Conservation (phyloP, 2,888 invertebrate species). For the Neoaliturus tenellus region DNA sequence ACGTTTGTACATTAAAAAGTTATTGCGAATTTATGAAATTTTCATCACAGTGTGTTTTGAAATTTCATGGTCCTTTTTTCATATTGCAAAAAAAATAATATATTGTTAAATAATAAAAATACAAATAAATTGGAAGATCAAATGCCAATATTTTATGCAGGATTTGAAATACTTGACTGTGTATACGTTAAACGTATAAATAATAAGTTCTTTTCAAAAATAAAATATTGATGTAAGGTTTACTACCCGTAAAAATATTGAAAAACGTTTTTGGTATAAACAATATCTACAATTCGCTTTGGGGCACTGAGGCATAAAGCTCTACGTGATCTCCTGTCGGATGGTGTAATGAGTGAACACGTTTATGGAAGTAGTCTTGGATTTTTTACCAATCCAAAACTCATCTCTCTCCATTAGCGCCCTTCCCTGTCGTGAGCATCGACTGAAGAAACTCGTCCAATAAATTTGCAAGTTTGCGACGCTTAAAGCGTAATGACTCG, state of each 20-base stretch:
- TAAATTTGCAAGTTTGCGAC: conserved; percentile 81
- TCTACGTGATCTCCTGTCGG: neutral
- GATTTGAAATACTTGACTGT: neutral
- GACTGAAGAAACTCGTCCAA: conserved; percentile 78
- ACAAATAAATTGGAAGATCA: neutral
- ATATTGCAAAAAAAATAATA: neutral
- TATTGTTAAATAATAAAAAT: neutral
- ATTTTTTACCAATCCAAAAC: conserved; percentile 20
- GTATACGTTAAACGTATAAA: conserved; percentile 21
- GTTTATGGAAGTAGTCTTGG: neutral
- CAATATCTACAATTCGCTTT: conserved; percentile 26
- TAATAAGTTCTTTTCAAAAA: neutral
- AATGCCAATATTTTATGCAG: neutral
- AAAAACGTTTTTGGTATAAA: conserved; percentile 18
- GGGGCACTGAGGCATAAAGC: conserved; percentile 45
- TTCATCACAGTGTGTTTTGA: conserved; percentile 5
- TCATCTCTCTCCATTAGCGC: conserved; percentile 41
- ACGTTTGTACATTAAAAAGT: conserved; percentile 13
- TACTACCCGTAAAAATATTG: neutral
- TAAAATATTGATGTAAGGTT: neutral
- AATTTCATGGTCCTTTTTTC: conserved; percentile 15
- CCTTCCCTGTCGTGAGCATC: conserved; percentile 44
- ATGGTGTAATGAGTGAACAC: neutral
- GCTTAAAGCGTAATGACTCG: conserved; percentile 87
- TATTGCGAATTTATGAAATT: neutral